Base-by-base conservation (phyloP, 2,888 invertebrate species). In the Anthoptus insignis region DNA sequence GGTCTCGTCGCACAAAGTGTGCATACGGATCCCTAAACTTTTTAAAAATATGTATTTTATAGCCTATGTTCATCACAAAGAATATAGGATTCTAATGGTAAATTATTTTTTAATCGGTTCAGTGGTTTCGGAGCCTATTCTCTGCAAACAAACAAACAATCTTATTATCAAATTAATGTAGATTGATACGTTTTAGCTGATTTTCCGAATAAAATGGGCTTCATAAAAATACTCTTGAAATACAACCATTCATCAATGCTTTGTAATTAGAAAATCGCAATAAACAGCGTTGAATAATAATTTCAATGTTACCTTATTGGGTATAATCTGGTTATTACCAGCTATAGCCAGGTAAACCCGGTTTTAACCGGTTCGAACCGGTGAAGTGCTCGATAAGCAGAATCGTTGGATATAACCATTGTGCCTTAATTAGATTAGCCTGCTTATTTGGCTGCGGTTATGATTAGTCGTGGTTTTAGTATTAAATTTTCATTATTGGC, bases 291-390 rank as follows among this genome's bases (percentile, higher is more conserved):
- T 47, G 42, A 32, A 29, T 47, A 54, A 61, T 54, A 14, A 60
- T 45, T 45, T 53, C 42, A 53, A 21, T 32, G 45, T 60, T 22
- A 54, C 54, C 54, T 45, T 54, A 61, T 61, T 61, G 61, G 54
- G 24, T 54, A 53, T 37, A 22, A 60, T 60, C 52, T 27, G 39
- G 27, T 39, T 50, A 37, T 59, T 53, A 52, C 39, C 60, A 32
- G 61, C 45, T 13, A 45, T 32, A 24, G 45, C 9, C 45, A 34
- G 50, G 54, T 34, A 58, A 58, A 47, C 53, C 32, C 32, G 45
- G 22, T 11, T n/a, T 34, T 8, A 29, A 61, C 32, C 32, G 45
- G 22, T 11, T n/a, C 45, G n/a, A 29, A 54, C 53, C 45, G 61
- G 45, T 54, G 19, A 60, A 53, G 42, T 14, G 60, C 24, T 16